Evolutionary conservation across 2,113 vertebrate species (phyloP).

Genomic region (Argyrosomus japonicus): DNA sequence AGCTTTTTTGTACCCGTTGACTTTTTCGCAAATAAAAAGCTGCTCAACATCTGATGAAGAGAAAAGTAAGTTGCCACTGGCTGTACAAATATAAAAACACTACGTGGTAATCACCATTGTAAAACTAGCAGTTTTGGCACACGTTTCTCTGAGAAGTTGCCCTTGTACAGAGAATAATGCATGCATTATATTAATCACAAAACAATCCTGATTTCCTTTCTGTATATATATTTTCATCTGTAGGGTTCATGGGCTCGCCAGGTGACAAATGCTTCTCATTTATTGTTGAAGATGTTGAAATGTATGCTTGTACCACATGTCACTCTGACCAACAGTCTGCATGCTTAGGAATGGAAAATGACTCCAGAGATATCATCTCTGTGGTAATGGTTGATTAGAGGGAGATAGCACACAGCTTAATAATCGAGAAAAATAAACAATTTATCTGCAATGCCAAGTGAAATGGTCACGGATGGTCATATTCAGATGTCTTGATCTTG

Average conservation of each 20-base stretch:
- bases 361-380: neutral
- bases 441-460: neutral
- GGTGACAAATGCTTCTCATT: neutral
- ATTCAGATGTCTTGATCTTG: neutral
- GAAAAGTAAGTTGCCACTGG: neutral
- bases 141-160: neutral
- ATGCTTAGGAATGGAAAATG: neutral
- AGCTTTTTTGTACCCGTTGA: slow-evolving; percentile 1
- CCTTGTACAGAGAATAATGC: neutral
- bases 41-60: neutral
- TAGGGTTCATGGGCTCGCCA: neutral
- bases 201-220: neutral
- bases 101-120: neutral
- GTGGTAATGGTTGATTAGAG: neutral
- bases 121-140: no score
- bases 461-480: neutral
- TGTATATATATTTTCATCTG: neutral
- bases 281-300: neutral
- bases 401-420: neutral
- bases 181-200: neutral
- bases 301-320: neutral
- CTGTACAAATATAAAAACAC: neutral
- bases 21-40: neutral
- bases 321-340: neutral
- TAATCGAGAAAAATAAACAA: neutral